Base-by-base conservation (phyloP, 64 coral and sea anemone species). In the Pachyseris speciosa region DNA sequence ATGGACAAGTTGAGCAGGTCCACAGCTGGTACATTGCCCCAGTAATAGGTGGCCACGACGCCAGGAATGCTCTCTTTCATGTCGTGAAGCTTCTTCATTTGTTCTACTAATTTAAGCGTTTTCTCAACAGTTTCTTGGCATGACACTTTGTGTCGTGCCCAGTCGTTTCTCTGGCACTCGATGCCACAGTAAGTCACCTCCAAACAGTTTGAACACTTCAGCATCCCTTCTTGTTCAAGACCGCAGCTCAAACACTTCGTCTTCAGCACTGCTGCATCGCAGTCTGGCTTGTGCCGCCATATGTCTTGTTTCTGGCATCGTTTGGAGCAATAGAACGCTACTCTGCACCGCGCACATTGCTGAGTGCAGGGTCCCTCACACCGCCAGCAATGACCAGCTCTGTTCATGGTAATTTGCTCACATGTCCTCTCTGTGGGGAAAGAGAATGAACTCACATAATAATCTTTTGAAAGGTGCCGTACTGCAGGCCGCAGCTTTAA, bases 21-120 rank as follows among this genome's bases (percentile, higher is more conserved):
- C 43, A 69, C 76, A 10, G 88, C 88, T 40, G 88, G 88, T 19
- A 39, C 32, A 83, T 90, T 90, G 20, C 88, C 88, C 88, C 88
- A 90, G 75, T 90, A 90, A 38, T 83, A 91, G 7, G 80, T 80
- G 6, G 16, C 38, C 10, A 6, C 5, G 6, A 58, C 3, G 32
- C 88, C 88, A 38, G 42, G 7, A 16, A 5, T 52, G 1, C 3
- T 1, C 40, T 63, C 51, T 41, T 69, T 69, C 12, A 81, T 0
- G 15, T 55, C 22, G 9, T 25, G 16, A 16, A 79, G 13, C 37
- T 0, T 4, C 7, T 52, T 41, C 66, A 80, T 52, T 24, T 34
- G 5, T 27, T 45, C 39, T 10, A 37, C 88, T 9, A 91, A 32
- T 50, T 65, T 40, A 11, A 64, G 11, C 3, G 69, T 37, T 66